Base-by-base conservation (phyloP, 2,888 invertebrate genomes). In the Athrips mouffetella region DNA sequence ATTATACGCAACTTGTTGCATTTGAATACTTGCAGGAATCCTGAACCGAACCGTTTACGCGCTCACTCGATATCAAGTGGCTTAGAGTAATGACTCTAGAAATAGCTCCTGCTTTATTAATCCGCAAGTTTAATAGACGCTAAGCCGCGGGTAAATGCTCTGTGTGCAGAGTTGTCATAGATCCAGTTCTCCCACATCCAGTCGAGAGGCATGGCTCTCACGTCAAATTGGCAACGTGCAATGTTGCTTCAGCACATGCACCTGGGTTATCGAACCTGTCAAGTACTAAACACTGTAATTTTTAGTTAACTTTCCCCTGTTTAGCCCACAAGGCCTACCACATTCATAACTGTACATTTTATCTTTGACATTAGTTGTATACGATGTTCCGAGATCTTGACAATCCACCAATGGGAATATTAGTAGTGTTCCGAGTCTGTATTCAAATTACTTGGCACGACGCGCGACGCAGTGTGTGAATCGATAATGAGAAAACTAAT, bases 141-240 rank as follows among this genome's bases (percentile, higher is more conserved):
- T 59, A 55, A 62, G 62, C 64, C 53, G 54, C 61, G 65, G 56
- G 60, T 63, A 62, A 63, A 67, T 65, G 63, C 63, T 57, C 59
- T 60, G 68, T 60, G 65, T 65, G 62, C 65, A 60, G 57, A 68
- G 67, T 71, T 72, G 76, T 73, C 76, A 72, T 67, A 66, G 63
- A 71, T 75, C 86, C 77, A 76, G 86, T 85, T 81, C 85, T 76
- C 85, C 83, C 83, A 85, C 85, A 80, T 77, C 71, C 70, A 67
- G 67, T 50, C 54, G 53, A 52, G 57, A 4, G 67, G 51, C 56
- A 20, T 11, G 41, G 37, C 65, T 67, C 67, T 70, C 68, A 54
- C 68, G 44, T 31, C 44, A 21, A 44, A 61, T 53, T 60, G 63
- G 57, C 63, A 57, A 63, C 60, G 58, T 58, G 57, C 60, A 56